Evolutionary conservation across 2,888 invertebrate genomes (phyloP).

Genomic region (Strigamia maritima): DNA sequence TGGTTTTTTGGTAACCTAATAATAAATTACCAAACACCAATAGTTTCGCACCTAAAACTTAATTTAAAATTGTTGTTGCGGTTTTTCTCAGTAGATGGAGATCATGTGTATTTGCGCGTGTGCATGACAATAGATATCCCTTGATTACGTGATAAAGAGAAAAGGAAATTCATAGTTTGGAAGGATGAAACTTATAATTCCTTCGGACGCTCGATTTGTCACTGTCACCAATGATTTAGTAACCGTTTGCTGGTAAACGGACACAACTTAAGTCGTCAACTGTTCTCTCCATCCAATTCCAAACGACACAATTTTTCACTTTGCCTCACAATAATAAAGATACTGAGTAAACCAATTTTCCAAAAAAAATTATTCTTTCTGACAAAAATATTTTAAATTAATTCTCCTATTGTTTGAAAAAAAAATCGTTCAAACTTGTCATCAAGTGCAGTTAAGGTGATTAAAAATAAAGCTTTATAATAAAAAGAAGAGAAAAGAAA

Average conservation of each 20-base stretch:
- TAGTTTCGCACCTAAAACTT: too few species aligned
- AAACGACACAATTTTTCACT: conserved; percentile 1
- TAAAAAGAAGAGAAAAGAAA: not conserved
- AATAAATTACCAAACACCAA: too few species aligned
- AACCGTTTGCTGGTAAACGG: not conserved
- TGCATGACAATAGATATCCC: too few species aligned
- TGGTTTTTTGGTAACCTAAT: too few species aligned
- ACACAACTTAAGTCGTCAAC: not conserved
- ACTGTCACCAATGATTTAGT: not conserved
- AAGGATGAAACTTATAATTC: not conserved
- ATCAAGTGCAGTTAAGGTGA: not conserved
- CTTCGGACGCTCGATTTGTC: not conserved
- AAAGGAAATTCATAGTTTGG: not conserved
- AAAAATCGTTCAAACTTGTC: not conserved
- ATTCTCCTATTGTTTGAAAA: not conserved
- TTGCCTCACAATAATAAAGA: not conserved
- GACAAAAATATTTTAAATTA: not conserved
- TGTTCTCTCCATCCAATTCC: not conserved
- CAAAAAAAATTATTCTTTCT: not conserved
- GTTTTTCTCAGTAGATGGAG: too few species aligned
- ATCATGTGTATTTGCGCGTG: too few species aligned
- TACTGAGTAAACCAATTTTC: not conserved
- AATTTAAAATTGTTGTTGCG: too few species aligned
- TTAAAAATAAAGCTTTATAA: not conserved
- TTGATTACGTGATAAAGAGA: too few species aligned